Percentiles rank a stretch among this genome's conserved stretches.
Conservation (phyloP, 1,140 invertebrate species). For the Cecropterus lyciades region DNA sequence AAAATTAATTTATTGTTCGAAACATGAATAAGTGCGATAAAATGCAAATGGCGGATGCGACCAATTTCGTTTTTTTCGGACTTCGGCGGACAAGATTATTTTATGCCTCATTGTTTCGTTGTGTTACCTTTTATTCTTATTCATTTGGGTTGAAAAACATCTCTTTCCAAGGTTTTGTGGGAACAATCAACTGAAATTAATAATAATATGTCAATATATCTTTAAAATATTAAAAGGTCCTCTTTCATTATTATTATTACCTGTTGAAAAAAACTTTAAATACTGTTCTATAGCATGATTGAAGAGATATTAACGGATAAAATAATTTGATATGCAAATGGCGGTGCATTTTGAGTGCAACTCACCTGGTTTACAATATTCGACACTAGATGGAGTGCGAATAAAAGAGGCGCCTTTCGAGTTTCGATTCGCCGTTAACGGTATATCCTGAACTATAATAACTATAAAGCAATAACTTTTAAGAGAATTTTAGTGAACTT, state of each 20-base stretch:
- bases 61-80: background rate
- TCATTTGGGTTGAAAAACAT: no score
- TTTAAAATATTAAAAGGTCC: background rate
- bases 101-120: no score
- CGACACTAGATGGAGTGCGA: constrained; percentile 11
- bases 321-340: constrained; percentile 3
- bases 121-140: no score
- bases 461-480: no score
- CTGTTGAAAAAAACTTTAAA: background rate
- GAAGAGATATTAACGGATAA: background rate
- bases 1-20: constrained; percentile 9
- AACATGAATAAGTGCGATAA: background rate
- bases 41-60: constrained; percentile 24
- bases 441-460: no score
- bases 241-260: background rate
- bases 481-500: no score
- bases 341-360: background rate
- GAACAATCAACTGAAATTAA: background rate
- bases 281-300: background rate
- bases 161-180: no score
- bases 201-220: background rate
- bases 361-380: constrained; percentile 2
- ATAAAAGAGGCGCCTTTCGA: background rate
- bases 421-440: background rate
- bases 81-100: background rate